Conservation (phyloP, 2,113 vertebrate species). For the Gopherus evgoodei region DNA sequence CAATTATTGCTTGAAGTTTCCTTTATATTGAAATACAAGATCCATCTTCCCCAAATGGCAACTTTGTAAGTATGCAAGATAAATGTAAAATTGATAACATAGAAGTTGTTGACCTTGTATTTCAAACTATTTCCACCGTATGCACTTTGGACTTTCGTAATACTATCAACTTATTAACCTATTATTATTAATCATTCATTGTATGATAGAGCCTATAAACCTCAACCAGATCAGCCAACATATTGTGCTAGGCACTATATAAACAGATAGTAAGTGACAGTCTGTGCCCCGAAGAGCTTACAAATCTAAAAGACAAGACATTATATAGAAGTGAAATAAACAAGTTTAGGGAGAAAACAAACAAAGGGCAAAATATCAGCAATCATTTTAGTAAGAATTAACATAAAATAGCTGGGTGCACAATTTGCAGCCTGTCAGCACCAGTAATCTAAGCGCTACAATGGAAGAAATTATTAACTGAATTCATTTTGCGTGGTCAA, state of each 20-base stretch:
- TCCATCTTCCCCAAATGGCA: constrained; percentile 17
- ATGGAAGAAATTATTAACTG: not conserved
- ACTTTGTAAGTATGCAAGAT: constrained; percentile 52
- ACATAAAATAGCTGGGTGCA: not conserved
- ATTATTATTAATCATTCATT: constrained; percentile 59
- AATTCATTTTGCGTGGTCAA: not conserved
- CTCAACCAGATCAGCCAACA: constrained; percentile 48
- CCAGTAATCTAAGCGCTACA: not conserved
- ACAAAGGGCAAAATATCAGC: not conserved
- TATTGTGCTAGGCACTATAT: not conserved
- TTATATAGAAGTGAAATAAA: not conserved
- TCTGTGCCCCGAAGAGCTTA: not conserved
- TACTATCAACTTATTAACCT: constrained; percentile 61
- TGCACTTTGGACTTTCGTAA: constrained; percentile 64
- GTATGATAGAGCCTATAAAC: constrained; percentile 63
- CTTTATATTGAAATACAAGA: constrained; percentile 50
- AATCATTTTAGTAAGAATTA: constrained; percentile 16
- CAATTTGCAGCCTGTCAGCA: not conserved
- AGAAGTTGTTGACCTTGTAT: constrained; percentile 62
- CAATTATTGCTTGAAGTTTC: constrained; percentile 22
- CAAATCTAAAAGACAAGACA: not conserved
- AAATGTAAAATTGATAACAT: constrained; percentile 32
- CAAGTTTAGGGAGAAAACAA: not conserved
- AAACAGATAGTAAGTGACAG: not conserved
- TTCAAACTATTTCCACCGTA: constrained; percentile 38